Conservation (phyloP, 2,113 vertebrate genomes). For the Brachyhypopomus gauderio region DNA sequence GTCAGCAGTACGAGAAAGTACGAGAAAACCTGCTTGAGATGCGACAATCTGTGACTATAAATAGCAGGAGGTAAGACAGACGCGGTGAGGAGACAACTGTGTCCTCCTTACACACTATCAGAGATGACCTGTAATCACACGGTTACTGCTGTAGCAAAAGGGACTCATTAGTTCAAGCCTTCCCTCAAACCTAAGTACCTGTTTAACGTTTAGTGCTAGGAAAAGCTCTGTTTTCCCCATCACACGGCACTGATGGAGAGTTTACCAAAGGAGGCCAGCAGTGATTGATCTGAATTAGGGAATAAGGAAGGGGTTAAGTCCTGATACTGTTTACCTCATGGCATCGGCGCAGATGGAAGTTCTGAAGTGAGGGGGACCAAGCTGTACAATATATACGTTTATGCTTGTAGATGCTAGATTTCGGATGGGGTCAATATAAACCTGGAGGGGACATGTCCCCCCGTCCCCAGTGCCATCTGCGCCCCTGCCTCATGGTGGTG, state of each 20-base stretch:
- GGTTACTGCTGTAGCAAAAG: constrained; percentile 31
- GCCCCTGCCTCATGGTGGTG: too few relatives aligned
- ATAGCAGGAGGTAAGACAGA: constrained; percentile 51
- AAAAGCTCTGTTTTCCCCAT: background rate
- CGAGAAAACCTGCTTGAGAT: constrained; percentile 14
- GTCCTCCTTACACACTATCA: constrained; percentile 65
- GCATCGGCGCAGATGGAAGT: too few relatives aligned
- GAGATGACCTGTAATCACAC: constrained; percentile 46
- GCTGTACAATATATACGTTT: too few relatives aligned
- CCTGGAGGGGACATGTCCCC: too few relatives aligned
- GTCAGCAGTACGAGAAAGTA: background rate
- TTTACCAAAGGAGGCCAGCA: background rate
- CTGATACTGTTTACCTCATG: background rate
- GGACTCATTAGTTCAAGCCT: background rate
- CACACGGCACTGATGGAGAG: background rate
- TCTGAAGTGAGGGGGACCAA: too few relatives aligned
- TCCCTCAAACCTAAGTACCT: background rate
- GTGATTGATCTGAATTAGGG: background rate
- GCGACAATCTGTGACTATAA: constrained; percentile 49
- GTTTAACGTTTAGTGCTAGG: background rate
- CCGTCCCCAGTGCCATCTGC: too few relatives aligned
- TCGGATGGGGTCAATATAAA: too few relatives aligned
- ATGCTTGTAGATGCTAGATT: too few relatives aligned
- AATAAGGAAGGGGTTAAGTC: constrained; percentile 18
- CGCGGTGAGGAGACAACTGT: constrained; percentile 54